Evolutionary conservation across 2,113 vertebrate species (phyloP).

Genomic region (Brachypteracias leptosomus): DNA sequence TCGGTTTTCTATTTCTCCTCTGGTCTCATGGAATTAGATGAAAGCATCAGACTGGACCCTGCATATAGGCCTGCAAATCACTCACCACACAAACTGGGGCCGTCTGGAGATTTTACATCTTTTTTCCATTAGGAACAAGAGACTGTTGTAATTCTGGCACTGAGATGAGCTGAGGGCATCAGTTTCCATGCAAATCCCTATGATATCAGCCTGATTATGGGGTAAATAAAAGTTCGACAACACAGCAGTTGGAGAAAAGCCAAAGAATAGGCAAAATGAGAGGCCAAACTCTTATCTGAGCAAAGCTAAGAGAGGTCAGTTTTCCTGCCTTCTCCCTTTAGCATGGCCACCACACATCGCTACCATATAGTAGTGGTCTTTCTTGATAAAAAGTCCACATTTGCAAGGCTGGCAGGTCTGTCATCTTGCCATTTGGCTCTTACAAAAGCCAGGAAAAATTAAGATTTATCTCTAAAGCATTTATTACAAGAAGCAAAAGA

Average conservation of each 20-base stretch:
- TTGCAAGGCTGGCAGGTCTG: background rate
- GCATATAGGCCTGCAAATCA: background rate
- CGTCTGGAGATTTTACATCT: background rate
- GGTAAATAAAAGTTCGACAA: background rate
- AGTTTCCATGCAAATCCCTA: background rate
- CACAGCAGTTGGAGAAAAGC: background rate
- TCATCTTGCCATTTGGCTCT: background rate
- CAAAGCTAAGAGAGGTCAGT: background rate
- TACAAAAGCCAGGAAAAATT: background rate
- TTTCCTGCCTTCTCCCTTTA: background rate
- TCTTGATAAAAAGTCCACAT: background rate
- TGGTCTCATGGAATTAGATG: background rate
- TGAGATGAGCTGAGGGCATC: constrained; percentile 12
- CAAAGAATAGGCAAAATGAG: background rate
- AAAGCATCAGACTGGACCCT: background rate
- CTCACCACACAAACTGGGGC: background rate
- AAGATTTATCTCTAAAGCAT: background rate
- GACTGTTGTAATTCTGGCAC: constrained; percentile 19
- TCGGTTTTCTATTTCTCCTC: background rate
- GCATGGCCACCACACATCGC: rapidly evolving
- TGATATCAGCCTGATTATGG: constrained; percentile 21
- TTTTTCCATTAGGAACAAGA: constrained; percentile 42
- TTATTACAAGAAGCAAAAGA: background rate
- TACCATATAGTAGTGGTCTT: background rate
- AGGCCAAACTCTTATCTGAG: background rate